Evolutionary conservation across 2,888 invertebrate genomes (phyloP), one percentile per base, ranked within the genome.

Genomic region (Heliothis peltigera): DNA sequence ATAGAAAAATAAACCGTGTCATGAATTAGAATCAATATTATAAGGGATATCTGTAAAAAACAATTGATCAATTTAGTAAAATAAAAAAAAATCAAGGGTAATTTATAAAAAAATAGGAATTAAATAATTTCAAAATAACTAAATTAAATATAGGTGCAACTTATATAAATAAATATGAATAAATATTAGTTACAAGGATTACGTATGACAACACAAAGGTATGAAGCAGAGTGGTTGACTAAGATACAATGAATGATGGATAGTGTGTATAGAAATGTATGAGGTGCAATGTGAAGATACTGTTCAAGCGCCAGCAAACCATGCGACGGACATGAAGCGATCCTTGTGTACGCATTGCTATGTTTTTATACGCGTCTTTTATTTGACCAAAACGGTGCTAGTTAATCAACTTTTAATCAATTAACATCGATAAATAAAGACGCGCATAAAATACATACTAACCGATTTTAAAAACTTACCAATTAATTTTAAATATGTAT

Each of bases 231-330:
- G 15, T 69, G 19, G 35, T 39, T 59, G 21, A 28, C 21, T 52
- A 32, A 44, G 17, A 61, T n/a, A 12, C 43, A 8, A 25, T 54
- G 67, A 63, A 68, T 49, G 43, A 44, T 25, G 55, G 52, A 43
- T 8, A 19, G n/a, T 35, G 19, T 58, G 15, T 63, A 25, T 42
- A 4, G 21, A 63, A 64, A 59, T 57, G 17, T 61, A 61, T 64
- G 51, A 59, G 49, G 46, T 52, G 46, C 19, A 55, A 67, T 59
- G 59, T 62, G 65, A 65, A 74, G 64, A 55, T 71, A 77, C 59
- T 70, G 68, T 63, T 52, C 49, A 76, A 80, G 79, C 71, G 51
- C 66, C 72, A 67, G 80, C 85, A 83, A 65, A 85, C 77, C 84
- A 80, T 82, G 83, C 82, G 63, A 55, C 59, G 64, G 74, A 63